Base-by-base conservation (phyloP, 2,113 vertebrate species). In the Melozone crissalis region DNA sequence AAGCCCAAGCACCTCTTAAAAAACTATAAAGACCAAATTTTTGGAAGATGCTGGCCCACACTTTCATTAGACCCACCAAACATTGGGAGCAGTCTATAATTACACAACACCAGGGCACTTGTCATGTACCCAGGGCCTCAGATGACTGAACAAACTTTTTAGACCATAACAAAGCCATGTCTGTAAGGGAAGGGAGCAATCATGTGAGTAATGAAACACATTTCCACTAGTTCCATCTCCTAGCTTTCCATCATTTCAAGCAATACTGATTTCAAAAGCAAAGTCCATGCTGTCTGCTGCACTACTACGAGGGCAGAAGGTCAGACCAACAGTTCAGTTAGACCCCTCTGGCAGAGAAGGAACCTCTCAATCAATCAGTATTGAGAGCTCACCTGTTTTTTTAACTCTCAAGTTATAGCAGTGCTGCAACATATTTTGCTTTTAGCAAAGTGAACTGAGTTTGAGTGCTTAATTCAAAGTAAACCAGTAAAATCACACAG, bases 381-480 rank as follows among this genome's bases (percentile, higher is more conserved):
- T 19, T 67, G 65, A 91, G 37, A 84, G 39, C 6, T 66, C 23
- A 4, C 17, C 31, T 51, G 3, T 27, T 90, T 35, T 46, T 76
- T 30, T 69, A 58, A 44, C 13, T 84, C 58, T 89, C 30, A 63
- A 21, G 14, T 51, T 63, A 43, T 11, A 95, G 20, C 28, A 49
- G 26, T 24, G 15, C 31, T 62, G 26, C 39, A 69, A 71, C 15
- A 19, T 10, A 14, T 16, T 78, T n/a, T 78, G 46, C 57, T 84
- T 84, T 91, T 47, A 71, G 16, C 33, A 81, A 84, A 75, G 37
- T 5, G 16, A 91, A 65, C 28, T 4, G 13, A 89, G 46, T 52
- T 86, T 31, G 52, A 61, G 28, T 33, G 55, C 51, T 80, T 85
- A 62, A 93, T 63, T 67, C 91, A 81, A 91, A 93, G 30, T 51